Conservation (phyloP, 2,797 vertebrate genomes). For the Sebastes matsubarae region DNA sequence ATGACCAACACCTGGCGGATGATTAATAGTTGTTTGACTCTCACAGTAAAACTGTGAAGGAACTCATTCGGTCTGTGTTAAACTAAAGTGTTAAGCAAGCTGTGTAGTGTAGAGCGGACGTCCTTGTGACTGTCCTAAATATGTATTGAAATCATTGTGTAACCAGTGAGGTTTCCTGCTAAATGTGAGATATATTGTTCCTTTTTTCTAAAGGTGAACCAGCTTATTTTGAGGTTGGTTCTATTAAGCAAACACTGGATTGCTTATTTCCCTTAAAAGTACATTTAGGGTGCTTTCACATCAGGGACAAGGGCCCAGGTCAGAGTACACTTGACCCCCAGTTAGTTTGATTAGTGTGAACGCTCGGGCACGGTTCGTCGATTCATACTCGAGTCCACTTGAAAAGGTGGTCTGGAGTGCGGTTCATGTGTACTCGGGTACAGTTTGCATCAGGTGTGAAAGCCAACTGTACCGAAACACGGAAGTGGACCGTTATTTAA, state of each 20-base stretch:
- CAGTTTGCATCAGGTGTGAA: too few relatives aligned
- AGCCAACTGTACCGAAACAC: too few relatives aligned
- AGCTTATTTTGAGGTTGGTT: background rate
- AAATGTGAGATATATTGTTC: background rate
- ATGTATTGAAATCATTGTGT: background rate
- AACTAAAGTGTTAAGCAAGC: background rate
- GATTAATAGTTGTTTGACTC: background rate
- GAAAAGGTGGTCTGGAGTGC: too few relatives aligned
- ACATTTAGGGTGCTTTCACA: background rate
- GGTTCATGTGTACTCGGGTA: too few relatives aligned
- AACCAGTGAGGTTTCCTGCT: background rate
- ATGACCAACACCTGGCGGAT: background rate
- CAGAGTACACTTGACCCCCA: too few relatives aligned
- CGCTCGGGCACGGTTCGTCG: too few relatives aligned
- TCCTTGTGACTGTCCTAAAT: background rate
- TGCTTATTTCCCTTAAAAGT: background rate
- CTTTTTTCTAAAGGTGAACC: background rate
- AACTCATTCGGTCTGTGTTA: background rate
- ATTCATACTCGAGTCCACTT: too few relatives aligned
- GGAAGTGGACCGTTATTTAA: too few relatives aligned
- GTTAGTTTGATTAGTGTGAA: too few relatives aligned
- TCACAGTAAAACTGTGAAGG: background rate
- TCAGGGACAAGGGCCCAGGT: rapidly evolving
- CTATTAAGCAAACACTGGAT: background rate
- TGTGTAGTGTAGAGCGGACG: background rate